Evolutionary conservation across 2,888 invertebrate genomes (phyloP).

Genomic region (Agrochola circellaris): DNA sequence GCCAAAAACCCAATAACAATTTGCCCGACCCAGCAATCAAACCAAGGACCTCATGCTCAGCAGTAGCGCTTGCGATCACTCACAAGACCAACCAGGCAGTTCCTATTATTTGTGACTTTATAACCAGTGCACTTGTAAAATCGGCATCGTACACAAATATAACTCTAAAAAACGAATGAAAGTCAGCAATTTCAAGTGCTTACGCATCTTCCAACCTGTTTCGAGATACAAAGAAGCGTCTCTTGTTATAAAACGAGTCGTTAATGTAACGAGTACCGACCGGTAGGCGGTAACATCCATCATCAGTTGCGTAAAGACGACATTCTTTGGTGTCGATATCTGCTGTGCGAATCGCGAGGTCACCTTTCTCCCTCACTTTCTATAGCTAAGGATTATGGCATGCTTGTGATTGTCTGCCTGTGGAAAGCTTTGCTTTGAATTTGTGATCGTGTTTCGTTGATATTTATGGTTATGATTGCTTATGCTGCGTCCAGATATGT

Average conservation of each 20-base stretch:
- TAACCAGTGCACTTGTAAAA: not conserved
- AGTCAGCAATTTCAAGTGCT: slow-evolving; percentile 17
- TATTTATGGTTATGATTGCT: slow-evolving; percentile 35
- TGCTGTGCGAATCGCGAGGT: slow-evolving; percentile 73
- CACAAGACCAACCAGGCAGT: no score
- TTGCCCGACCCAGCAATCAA: no score
- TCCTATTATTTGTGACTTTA: no score
- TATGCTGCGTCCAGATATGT: no score
- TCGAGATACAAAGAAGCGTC: slow-evolving; percentile 26
- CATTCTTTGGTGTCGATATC: slow-evolving; percentile 76
- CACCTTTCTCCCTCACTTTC: slow-evolving; percentile 84
- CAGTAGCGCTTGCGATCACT: no score
- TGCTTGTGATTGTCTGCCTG: slow-evolving; percentile 16
- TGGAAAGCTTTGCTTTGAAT: slow-evolving; percentile 36
- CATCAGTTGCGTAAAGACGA: slow-evolving; percentile 73
- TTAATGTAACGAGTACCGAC: slow-evolving; percentile 37
- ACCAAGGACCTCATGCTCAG: no score
- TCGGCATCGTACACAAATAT: not conserved
- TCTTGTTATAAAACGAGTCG: slow-evolving; percentile 42
- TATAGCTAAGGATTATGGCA: slow-evolving; percentile 68
- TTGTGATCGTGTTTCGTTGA: slow-evolving; percentile 39
- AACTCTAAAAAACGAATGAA: slow-evolving; percentile 25
- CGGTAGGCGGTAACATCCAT: slow-evolving; percentile 57
- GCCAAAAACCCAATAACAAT: no score
- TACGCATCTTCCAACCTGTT: slow-evolving; percentile 45